Conservation (phyloP, 1,140 invertebrate genomes). For the Elysia chlorotica region DNA sequence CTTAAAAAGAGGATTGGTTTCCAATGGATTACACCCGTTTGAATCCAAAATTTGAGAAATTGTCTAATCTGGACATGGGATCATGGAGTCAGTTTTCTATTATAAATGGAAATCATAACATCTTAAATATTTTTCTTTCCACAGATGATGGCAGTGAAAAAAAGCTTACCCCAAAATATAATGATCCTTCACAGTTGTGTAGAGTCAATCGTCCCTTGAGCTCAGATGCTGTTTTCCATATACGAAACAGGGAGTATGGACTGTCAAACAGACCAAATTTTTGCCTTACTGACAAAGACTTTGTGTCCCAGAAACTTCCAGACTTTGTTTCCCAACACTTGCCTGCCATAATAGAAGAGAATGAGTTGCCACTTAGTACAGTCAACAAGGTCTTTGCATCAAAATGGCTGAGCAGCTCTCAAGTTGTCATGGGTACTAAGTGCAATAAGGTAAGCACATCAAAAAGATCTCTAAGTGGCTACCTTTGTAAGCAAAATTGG, state of each 20-base stretch:
- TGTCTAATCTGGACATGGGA: no score
- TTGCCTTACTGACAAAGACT: conserved; percentile 9
- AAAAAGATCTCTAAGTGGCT: not conserved
- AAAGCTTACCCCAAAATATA: no score
- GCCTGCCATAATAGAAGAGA: conserved; percentile 50
- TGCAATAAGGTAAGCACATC: conserved; percentile 81
- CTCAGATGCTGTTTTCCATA: not conserved
- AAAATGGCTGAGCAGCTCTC: conserved; percentile 91
- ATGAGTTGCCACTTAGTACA: conserved; percentile 54
- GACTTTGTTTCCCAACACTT: conserved; percentile 42
- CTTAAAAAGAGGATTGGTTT: no score
- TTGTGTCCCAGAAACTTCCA: conserved; percentile 25
- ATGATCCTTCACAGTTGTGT: no score
- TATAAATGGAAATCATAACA: no score
- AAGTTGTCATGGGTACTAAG: conserved; percentile 95
- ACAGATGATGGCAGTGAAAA: no score
- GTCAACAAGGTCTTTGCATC: conserved; percentile 96
- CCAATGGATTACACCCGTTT: no score
- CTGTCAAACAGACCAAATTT: conserved; percentile 18
- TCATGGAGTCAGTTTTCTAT: no score
- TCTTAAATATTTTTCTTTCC: no score
- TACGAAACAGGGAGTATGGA: conserved; percentile 14
- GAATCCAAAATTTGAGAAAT: no score
- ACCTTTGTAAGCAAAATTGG: not conserved
- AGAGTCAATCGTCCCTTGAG: no score